phyloP scores from a whole-genome alignment of 1,140 invertebrate species.

The Helicoverpa zea region DNA sequence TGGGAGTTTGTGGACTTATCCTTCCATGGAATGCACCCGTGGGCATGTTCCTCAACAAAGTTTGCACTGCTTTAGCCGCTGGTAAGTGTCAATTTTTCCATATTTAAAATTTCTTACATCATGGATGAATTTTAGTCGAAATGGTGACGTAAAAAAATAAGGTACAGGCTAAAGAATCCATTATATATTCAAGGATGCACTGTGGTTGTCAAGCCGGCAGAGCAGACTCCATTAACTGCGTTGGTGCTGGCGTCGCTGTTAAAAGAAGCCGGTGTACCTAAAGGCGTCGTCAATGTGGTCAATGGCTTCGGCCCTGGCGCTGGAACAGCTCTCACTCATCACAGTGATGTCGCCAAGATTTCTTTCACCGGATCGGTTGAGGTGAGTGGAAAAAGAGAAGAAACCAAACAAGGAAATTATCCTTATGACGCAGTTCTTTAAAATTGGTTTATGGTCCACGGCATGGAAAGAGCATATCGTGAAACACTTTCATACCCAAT shows the following conservation, averaged over 20 bases:
- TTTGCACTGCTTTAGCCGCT: constrained; percentile 86
- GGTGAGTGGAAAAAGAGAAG: constrained; percentile 45
- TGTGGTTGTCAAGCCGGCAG: constrained; percentile 92
- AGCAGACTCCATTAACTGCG: constrained; percentile 98
- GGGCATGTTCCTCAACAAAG: constrained; percentile 92
- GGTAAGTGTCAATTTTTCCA: constrained; percentile 78
- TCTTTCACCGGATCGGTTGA: constrained; percentile 85
- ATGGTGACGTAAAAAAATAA: no score
- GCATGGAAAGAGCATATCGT: no score
- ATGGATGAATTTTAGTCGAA: no score
- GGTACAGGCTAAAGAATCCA: no score
- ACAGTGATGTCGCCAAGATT: constrained; percentile 93
- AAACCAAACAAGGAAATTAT: constrained; percentile 73
- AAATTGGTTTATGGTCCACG: not conserved
- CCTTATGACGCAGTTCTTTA: constrained; percentile 86
- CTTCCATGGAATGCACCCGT: constrained; percentile 89
- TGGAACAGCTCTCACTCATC: constrained; percentile 93
- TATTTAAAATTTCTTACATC: no score
- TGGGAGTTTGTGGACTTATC: constrained; percentile 82
- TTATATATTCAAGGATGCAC: no score
- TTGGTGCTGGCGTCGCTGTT: constrained; percentile 94
- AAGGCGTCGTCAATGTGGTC: constrained; percentile 95
- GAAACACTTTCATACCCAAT: not conserved
- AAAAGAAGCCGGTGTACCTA: constrained; percentile 94
- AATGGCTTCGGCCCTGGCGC: constrained; percentile 94